Evolutionary conservation across 1,140 invertebrate genomes (phyloP), one percentile per base, ranked within the genome.

Genomic region (Sinonovacula constricta): DNA sequence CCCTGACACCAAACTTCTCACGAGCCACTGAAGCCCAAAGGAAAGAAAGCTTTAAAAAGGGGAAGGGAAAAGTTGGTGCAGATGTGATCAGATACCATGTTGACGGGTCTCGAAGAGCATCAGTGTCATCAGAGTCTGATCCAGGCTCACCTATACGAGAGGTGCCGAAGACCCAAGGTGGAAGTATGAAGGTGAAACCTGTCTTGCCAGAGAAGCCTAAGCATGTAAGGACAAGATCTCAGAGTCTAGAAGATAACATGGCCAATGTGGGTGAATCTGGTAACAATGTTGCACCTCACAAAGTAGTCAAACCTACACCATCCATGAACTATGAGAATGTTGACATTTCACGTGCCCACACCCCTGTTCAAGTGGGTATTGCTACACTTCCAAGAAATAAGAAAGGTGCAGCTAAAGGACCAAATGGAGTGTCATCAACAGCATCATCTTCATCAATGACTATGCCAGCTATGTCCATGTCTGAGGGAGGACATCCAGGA

Each of bases 311-410:
- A 75, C 86, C 88, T 22, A 83, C 78, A 60, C 66, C 84, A 24
- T 45, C 62, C 56, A 74, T 85, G 33, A 63, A 66, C 22, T 85
- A 86, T 67, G 83, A 87, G 39, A 85, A 87, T 66, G 59, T 80
- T 22, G 85, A 85, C 24, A 62, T 80, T 12, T 79, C 71, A 56
- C 60, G 79, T 3, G 39, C 80, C 18, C 86, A 89, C 68, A 83
- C 84, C 7, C 82, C 88, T 31, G 85, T 89, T 3, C 86, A 88
- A 65, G 87, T 86, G 34, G 88, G 88, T 28, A 68, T 89, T 18
- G 88, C 88, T 26, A 89, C 88, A 24, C 81, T 89, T 45, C 88
- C 88, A 31, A 76, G 88, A 45, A 84, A 85, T 14, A 88, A 87
- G 68, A 86, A 88, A 54, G 49, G 45, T 24, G 56, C 26, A 24